Evolutionary conservation across 2,113 vertebrate genomes (phyloP).

Genomic region (Hymenochirus boettgeri): DNA sequence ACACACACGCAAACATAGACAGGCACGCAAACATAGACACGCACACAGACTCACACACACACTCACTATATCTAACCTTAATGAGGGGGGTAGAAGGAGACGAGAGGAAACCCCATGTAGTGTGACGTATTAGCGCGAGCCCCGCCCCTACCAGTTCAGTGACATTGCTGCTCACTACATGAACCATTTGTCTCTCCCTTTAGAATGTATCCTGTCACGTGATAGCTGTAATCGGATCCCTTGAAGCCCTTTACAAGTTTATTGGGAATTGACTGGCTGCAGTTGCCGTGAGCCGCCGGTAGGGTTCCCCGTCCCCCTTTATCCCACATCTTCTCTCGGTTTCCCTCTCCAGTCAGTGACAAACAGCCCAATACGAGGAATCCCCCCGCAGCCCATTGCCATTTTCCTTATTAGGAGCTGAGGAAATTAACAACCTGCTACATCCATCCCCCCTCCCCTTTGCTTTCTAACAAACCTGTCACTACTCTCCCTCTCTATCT

Average conservation of each 20-base stretch:
- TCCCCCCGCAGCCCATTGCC: conserved; percentile 35
- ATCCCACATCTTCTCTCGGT: conserved; percentile 56
- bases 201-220: conserved; percentile 72
- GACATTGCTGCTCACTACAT: neutral
- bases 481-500: conserved; percentile 7
- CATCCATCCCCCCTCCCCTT: conserved; percentile 14
- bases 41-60: too few relatives aligned
- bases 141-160: neutral
- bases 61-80: too few relatives aligned
- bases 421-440: conserved; percentile 39
- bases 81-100: too few relatives aligned
- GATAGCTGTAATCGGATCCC: conserved; percentile 68
- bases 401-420: conserved; percentile 36
- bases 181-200: conserved; percentile 17
- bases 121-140: too few relatives aligned
- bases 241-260: conserved; percentile 11
- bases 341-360: conserved; percentile 30
- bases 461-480: conserved; percentile 25
- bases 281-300: conserved; percentile 38
- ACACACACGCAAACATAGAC: too few relatives aligned
- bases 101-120: too few relatives aligned
- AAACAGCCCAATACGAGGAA: conserved; percentile 37
- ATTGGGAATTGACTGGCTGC: conserved; percentile 20
- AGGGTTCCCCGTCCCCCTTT: conserved; percentile 40
- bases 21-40: too few relatives aligned